phyloP scores from a whole-genome alignment of 92 coral and sea anemone species.

The Anthopleura xanthogrammica region DNA sequence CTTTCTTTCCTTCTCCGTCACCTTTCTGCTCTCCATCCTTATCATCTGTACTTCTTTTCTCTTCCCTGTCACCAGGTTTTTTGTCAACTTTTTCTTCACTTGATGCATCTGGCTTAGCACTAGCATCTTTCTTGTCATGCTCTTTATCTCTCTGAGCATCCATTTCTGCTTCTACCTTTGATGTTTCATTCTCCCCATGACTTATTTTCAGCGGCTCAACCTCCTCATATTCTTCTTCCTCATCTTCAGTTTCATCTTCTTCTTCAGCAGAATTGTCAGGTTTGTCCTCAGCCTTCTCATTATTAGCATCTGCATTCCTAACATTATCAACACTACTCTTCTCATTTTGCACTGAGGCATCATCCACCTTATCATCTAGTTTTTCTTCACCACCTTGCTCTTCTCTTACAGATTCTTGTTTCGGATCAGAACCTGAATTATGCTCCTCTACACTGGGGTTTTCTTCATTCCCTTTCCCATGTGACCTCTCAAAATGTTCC shows the following conservation, averaged over 20 bases:
- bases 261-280: slow-evolving; percentile 13
- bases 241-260: slow-evolving; percentile 26
- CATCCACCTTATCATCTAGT: not conserved
- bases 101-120: not conserved
- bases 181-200: not conserved
- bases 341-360: not conserved
- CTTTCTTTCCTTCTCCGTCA: not conserved
- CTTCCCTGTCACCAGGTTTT: not conserved
- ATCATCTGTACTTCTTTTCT: not conserved
- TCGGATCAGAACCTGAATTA: not conserved
- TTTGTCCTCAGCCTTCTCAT: not conserved
- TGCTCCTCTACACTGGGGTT: not conserved
- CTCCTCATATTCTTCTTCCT: slow-evolving; percentile 32
- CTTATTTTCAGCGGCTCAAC: slow-evolving; percentile 25
- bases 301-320: not conserved
- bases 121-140: not conserved
- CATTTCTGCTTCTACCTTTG: not conserved
- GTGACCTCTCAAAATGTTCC: not conserved
- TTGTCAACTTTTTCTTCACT: not conserved
- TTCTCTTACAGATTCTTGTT: not conserved
- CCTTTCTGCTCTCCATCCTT: not conserved
- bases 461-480: not conserved
- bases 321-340: not conserved
- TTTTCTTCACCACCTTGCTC: not conserved
- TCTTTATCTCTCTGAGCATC: not conserved